phyloP scores from a whole-genome alignment of 2,888 invertebrate species.

The Poecilus cupreus region DNA sequence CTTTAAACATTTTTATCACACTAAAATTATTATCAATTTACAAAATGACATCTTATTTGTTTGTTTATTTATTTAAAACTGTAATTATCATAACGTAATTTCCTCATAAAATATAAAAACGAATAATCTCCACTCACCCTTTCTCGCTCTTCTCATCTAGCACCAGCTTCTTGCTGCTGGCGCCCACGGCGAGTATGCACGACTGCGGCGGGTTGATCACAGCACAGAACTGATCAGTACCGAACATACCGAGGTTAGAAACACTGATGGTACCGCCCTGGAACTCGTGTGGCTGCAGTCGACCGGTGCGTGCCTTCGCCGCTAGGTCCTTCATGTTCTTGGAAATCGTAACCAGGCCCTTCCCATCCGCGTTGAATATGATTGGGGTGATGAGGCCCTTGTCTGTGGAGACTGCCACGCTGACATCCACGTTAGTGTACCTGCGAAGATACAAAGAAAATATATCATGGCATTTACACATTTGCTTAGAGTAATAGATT shows the following conservation, averaged over 20 bases:
- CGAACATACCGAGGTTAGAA: slow-evolving; percentile 97
- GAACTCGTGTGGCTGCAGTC: slow-evolving; percentile 94
- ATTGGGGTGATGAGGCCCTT: slow-evolving; percentile 98
- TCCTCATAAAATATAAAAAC: neutral
- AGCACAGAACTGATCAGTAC: slow-evolving; percentile 90
- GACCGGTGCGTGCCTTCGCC: slow-evolving; percentile 89
- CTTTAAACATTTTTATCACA: no score
- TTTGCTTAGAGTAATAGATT: no score
- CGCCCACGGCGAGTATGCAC: slow-evolving; percentile 93
- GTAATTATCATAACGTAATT: no score
- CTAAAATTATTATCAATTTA: no score
- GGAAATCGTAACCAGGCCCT: slow-evolving; percentile 91
- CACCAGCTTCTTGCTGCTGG: slow-evolving; percentile 84
- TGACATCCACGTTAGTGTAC: slow-evolving; percentile 93
- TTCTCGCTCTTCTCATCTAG: slow-evolving; percentile 80
- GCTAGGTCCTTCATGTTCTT: slow-evolving; percentile 87
- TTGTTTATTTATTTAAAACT: no score
- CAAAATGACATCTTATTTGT: no score
- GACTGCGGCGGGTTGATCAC: slow-evolving; percentile 98
- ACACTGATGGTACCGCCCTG: slow-evolving; percentile 97
- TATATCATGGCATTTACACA: slow-evolving; percentile 11
- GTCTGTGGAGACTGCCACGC: slow-evolving; percentile 97
- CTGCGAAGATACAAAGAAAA: slow-evolving; percentile 74
- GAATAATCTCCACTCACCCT: slow-evolving; percentile 2
- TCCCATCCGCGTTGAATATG: slow-evolving; percentile 91